Evolutionary conservation across 2,888 invertebrate genomes (phyloP).

Genomic region (Apoderus coryli): DNA sequence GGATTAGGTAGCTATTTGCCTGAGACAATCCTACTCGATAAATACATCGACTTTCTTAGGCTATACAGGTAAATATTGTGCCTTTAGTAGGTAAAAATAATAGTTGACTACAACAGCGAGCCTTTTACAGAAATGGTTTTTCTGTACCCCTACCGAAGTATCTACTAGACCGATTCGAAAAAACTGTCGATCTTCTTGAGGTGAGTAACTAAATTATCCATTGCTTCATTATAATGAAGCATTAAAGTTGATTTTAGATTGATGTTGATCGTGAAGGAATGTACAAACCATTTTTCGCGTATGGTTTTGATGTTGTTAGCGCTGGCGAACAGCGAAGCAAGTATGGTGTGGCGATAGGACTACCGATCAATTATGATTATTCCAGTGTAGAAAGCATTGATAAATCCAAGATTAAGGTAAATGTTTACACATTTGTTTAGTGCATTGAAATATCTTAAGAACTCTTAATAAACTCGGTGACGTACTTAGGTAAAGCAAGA

Average conservation of each 20-base stretch:
- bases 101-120: too few relatives aligned
- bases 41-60: conserved; percentile 47
- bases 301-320: conserved; percentile 58
- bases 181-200: conserved; percentile 45
- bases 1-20: conserved; percentile 39
- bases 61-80: conserved; percentile 54
- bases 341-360: conserved; percentile 54
- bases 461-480: conserved; percentile 5
- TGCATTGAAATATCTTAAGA: background rate
- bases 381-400: conserved; percentile 39
- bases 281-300: conserved; percentile 51
- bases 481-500: conserved; percentile 42
- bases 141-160: conserved; percentile 39
- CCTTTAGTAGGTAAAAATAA: too few relatives aligned
- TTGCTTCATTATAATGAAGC: too few relatives aligned
- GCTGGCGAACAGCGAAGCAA: conserved; percentile 41
- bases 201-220: conserved; percentile 19
- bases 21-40: conserved; percentile 43
- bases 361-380: conserved; percentile 59
- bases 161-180: conserved; percentile 37
- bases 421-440: background rate
- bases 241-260: conserved; percentile 33
- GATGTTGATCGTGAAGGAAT: conserved; percentile 34
- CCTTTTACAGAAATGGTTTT: conserved; percentile 41
- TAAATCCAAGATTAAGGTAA: conserved; percentile 40